phyloP scores from a whole-genome alignment of 2,113 vertebrate species.

The Leptodactylus fuscus region DNA sequence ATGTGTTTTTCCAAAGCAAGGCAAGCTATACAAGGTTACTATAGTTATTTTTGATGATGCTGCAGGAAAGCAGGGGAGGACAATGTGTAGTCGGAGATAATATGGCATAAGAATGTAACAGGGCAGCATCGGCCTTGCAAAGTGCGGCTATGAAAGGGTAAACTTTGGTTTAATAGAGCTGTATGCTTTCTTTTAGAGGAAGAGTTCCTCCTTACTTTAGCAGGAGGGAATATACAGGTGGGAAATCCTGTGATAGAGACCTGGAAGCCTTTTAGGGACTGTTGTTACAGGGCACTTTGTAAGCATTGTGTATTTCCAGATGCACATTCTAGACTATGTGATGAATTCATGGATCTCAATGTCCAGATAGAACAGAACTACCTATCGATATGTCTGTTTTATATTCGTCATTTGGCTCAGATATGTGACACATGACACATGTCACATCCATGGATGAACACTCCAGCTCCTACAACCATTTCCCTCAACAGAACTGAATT shows the following conservation, averaged over 20 bases:
- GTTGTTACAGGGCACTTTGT: not conserved
- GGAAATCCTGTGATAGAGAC: not conserved
- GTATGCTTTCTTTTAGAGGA: too few species aligned
- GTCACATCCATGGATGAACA: too few species aligned
- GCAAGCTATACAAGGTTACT: not conserved
- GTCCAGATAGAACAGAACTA: not conserved
- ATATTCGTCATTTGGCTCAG: too few species aligned
- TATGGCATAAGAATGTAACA: not conserved
- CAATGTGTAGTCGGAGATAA: slow-evolving; percentile 27
- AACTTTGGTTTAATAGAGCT: not conserved
- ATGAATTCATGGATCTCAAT: too few species aligned
- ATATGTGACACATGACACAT: too few species aligned
- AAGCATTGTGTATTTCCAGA: not conserved
- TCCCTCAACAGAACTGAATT: too few species aligned
- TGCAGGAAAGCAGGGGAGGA: not conserved
- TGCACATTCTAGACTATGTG: not conserved
- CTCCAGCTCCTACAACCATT: too few species aligned
- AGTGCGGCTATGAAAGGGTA: too few species aligned
- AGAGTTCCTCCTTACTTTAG: not conserved
- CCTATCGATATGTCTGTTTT: too few species aligned
- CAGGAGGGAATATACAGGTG: not conserved
- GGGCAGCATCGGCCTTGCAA: not conserved
- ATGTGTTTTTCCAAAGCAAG: slow-evolving; percentile 14
- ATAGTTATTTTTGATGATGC: not conserved
- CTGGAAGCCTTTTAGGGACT: not conserved